Conservation (phyloP, 1,140 invertebrate species). For the Neodiprion pinetum region DNA sequence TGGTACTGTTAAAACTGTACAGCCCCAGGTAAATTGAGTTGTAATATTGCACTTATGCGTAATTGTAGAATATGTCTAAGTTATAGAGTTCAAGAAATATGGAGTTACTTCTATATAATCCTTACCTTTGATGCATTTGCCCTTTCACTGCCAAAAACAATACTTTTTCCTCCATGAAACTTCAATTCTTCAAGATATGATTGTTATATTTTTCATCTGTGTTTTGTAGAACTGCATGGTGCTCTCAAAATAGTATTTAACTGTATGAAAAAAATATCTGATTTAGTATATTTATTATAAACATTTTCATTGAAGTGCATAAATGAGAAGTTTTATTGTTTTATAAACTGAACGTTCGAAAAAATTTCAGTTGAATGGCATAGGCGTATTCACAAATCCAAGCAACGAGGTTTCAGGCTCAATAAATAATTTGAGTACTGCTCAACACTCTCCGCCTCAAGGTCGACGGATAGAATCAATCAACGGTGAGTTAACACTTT, state of each 20-base stretch:
- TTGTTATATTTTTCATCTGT: slow-evolving; percentile 3
- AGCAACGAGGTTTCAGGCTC: slow-evolving; percentile 53
- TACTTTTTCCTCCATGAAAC: slow-evolving; percentile 3
- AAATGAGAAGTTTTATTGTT: slow-evolving; percentile 21
- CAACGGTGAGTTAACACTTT: slow-evolving; percentile 58
- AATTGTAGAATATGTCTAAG: too few relatives aligned
- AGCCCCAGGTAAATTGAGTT: slow-evolving; percentile 55
- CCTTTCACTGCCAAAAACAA: not conserved
- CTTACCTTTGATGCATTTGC: too few relatives aligned
- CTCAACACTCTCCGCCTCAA: slow-evolving; percentile 42
- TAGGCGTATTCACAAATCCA: slow-evolving; percentile 42
- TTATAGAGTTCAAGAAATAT: not conserved
- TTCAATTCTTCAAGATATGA: slow-evolving; percentile 6
- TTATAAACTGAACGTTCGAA: slow-evolving; percentile 20
- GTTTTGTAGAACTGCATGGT: not conserved
- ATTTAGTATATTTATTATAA: too few relatives aligned
- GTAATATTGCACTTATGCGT: not conserved
- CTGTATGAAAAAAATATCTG: slow-evolving; percentile 7
- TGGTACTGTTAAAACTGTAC: slow-evolving; percentile 63
- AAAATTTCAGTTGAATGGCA: slow-evolving; percentile 49
- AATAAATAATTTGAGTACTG: slow-evolving; percentile 55
- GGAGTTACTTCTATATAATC: too few relatives aligned
- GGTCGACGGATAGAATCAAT: slow-evolving; percentile 49
- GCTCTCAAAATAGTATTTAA: not conserved
- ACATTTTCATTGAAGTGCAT: not conserved